These are phyloP conservation scores for Empis livida DNA, from an alignment of 2,888 invertebrate species.

Conservation along the genomic window DNA sequence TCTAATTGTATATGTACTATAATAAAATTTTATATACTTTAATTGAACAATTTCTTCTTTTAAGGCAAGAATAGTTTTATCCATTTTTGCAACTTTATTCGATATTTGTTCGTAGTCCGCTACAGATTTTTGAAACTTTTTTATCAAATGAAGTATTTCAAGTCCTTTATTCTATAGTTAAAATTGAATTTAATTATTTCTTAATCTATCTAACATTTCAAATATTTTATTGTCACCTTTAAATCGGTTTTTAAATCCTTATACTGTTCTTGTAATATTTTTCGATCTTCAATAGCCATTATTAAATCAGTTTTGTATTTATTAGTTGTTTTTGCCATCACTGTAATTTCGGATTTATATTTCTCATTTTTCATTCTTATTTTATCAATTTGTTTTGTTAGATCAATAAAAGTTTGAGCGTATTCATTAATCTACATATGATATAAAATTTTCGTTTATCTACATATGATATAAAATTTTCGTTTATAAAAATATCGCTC, in stretches of 20 bases:
- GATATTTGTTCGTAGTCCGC: slow-evolving; percentile 22
- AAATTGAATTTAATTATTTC: background rate
- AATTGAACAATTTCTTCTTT: slow-evolving; percentile 19
- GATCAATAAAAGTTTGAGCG: background rate
- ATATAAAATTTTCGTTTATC: no score
- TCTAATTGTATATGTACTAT: no score
- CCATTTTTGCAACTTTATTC: slow-evolving; percentile 21
- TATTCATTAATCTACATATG: background rate
- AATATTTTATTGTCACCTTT: background rate
- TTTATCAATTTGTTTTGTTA: background rate
- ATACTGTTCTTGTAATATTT: background rate
- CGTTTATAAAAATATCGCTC: no score
- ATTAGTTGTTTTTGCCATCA: background rate
- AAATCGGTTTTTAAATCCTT: background rate
- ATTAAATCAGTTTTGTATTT: background rate
- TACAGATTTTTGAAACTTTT: slow-evolving; percentile 21
- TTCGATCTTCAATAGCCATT: background rate
- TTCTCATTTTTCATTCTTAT: background rate
- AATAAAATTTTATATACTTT: no score
- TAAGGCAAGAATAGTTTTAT: slow-evolving; percentile 17
- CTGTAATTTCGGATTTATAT: background rate
- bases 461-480: no score
- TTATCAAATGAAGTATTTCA: slow-evolving; percentile 14
- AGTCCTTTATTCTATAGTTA: background rate
- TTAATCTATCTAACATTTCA: slow-evolving; percentile 6